Evolutionary conservation across 2,888 invertebrate species (phyloP).

Genomic region (Bombylius discolor): DNA sequence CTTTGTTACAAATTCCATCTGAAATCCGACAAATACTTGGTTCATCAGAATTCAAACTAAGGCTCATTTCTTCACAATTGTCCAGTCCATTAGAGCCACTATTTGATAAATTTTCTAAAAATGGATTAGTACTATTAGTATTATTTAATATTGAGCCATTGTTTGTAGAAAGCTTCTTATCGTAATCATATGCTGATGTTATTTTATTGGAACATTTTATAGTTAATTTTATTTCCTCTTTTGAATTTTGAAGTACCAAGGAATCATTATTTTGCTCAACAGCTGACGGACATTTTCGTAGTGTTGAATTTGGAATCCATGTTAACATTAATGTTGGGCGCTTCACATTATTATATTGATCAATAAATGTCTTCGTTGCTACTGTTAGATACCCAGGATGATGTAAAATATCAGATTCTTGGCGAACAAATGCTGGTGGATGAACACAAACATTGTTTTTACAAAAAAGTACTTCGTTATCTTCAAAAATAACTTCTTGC

Average conservation of each 20-base stretch:
- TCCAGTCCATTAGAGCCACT: conserved; percentile 28
- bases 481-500: conserved; percentile 53
- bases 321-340: conserved; percentile 75
- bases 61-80: conserved; percentile 42
- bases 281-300: conserved; percentile 71
- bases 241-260: conserved; percentile 9
- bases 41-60: conserved; percentile 42
- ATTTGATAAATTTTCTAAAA: conserved; percentile 22
- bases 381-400: conserved; percentile 87
- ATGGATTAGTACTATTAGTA: conserved; percentile 37
- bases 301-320: conserved; percentile 88
- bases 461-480: conserved; percentile 75
- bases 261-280: conserved; percentile 40
- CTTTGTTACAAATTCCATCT: conserved; percentile 2
- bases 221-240: conserved; percentile 6
- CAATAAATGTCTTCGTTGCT: conserved; percentile 66
- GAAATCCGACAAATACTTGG: conserved; percentile 9
- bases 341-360: conserved; percentile 61
- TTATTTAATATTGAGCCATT: conserved; percentile 13
- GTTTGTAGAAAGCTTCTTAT: conserved; percentile 1
- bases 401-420: conserved; percentile 72
- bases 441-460: conserved; percentile 98
- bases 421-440: conserved; percentile 72
- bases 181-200: no score
- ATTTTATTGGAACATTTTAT: not conserved